Evolutionary conservation across 2,113 vertebrate species (phyloP).

Genomic region (Dryoscopus gambensis): DNA sequence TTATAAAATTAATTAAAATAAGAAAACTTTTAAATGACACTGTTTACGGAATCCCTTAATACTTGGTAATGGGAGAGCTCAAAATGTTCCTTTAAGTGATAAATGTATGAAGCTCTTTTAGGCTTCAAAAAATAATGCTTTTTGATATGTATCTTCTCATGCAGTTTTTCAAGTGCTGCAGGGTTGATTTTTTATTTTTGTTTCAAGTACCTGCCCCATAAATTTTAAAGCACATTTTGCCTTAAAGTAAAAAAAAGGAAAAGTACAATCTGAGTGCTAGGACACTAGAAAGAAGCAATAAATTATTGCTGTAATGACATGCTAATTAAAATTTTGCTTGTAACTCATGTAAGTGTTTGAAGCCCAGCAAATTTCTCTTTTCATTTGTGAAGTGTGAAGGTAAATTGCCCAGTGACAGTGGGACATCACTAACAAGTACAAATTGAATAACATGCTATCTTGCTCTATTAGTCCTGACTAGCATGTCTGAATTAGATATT

Average conservation of each 20-base stretch:
- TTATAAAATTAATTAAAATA: neutral
- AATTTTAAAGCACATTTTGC: slow-evolving; percentile 47
- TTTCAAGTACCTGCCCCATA: slow-evolving; percentile 38
- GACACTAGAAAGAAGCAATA: slow-evolving; percentile 83
- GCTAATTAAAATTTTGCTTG: slow-evolving; percentile 99
- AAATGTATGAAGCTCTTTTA: neutral
- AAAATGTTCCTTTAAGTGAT: neutral
- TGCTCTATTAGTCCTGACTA: slow-evolving; percentile 78
- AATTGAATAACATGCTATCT: slow-evolving; percentile 87
- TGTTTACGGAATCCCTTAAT: neutral
- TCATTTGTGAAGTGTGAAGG: slow-evolving; percentile 90
- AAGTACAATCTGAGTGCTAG: slow-evolving; percentile 78
- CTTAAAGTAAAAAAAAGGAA: neutral
- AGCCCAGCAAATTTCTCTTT: slow-evolving; percentile 89
- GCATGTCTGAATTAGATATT: slow-evolving; percentile 81
- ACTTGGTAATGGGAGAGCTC: neutral
- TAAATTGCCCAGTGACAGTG: slow-evolving; percentile 88
- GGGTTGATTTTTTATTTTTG: neutral
- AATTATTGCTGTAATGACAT: slow-evolving; percentile 91
- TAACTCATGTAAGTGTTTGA: slow-evolving; percentile 96
- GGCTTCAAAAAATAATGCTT: neutral
- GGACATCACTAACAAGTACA: slow-evolving; percentile 84
- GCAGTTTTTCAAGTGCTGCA: neutral
- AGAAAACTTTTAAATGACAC: neutral
- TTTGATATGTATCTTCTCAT: neutral